These are phyloP conservation scores for Eulemur mongoz DNA, from an alignment of 2,797 vertebrate genomes.

Conservation along the genomic window DNA sequence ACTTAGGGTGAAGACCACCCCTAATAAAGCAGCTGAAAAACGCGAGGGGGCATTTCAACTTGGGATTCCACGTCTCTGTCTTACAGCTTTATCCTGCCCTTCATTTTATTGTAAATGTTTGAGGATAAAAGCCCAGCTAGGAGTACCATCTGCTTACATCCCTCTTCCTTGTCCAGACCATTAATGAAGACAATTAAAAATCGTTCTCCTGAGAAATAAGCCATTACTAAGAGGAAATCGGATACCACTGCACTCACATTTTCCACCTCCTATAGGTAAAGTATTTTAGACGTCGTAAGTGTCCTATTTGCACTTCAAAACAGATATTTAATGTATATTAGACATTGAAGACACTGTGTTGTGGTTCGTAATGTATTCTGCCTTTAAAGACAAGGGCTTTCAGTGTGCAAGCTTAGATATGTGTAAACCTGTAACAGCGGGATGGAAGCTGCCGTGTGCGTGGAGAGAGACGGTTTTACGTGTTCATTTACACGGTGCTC, in stretches of 20 bases:
- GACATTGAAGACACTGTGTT: not conserved
- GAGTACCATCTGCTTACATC: constrained; percentile 23
- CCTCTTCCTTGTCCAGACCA: constrained; percentile 34
- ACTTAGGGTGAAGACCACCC: not conserved
- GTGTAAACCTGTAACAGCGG: not conserved
- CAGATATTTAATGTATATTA: not conserved
- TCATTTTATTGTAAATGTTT: constrained; percentile 5
- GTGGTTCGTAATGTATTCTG: not conserved
- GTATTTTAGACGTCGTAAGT: not conserved
- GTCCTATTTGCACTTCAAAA: not conserved
- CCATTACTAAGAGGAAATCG: not conserved
- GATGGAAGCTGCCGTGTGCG: not conserved
- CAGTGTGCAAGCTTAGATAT: not conserved
- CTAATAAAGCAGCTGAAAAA: not conserved
- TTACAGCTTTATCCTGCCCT: constrained; percentile 12
- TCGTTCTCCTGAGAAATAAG: constrained; percentile 18
- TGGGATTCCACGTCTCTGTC: not conserved
- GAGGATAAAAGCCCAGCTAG: not conserved
- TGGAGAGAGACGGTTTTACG: not conserved
- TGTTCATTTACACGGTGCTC: not conserved
- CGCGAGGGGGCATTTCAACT: not conserved
- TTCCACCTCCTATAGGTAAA: not conserved
- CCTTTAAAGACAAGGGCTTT: not conserved
- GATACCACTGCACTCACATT: not conserved
- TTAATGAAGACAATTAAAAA: constrained; percentile 33